phyloP scores from a whole-genome alignment of 2,888 invertebrate species.

The Oscheius sp. region DNA sequence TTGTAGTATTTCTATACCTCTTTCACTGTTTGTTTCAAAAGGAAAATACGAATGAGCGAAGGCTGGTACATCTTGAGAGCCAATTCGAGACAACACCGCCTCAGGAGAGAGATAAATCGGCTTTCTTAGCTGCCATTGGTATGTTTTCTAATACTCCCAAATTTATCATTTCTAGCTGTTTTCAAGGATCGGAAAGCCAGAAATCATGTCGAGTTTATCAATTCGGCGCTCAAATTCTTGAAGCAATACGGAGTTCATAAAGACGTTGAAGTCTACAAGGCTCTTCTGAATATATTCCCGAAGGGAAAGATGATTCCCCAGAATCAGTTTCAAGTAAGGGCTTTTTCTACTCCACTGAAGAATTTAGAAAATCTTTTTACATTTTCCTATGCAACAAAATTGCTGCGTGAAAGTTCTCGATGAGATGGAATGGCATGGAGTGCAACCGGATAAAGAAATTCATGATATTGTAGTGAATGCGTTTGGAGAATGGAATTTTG shows the following conservation, averaged over 20 bases:
- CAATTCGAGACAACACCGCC: constrained; percentile 63
- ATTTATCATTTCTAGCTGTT: constrained; percentile 76
- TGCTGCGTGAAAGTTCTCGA: constrained; percentile 89
- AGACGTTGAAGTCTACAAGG: constrained; percentile 77
- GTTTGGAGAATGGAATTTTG: constrained; percentile 83
- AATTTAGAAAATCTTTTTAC: constrained; percentile 88
- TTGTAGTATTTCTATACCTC: not conserved
- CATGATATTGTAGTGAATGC: constrained; percentile 85
- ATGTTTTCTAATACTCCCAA: not conserved
- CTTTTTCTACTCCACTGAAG: constrained; percentile 5
- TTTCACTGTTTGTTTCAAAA: not conserved
- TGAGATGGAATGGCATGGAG: constrained; percentile 92
- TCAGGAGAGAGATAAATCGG: constrained; percentile 61
- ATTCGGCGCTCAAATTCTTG: constrained; percentile 88
- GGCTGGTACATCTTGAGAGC: constrained; percentile 62
- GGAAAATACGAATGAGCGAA: constrained; percentile 33
- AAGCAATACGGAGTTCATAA: constrained; percentile 88
- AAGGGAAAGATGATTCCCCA: constrained; percentile 87
- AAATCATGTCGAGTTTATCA: constrained; percentile 94
- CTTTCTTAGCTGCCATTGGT: constrained; percentile 69
- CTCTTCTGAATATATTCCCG: constrained; percentile 72
- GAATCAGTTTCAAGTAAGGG: constrained; percentile 76
- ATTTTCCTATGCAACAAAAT: constrained; percentile 95
- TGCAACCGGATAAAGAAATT: constrained; percentile 91
- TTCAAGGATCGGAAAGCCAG: constrained; percentile 82